Evolutionary conservation across 1,140 invertebrate genomes (phyloP).

Genomic region (Hypothenemus hampei): DNA sequence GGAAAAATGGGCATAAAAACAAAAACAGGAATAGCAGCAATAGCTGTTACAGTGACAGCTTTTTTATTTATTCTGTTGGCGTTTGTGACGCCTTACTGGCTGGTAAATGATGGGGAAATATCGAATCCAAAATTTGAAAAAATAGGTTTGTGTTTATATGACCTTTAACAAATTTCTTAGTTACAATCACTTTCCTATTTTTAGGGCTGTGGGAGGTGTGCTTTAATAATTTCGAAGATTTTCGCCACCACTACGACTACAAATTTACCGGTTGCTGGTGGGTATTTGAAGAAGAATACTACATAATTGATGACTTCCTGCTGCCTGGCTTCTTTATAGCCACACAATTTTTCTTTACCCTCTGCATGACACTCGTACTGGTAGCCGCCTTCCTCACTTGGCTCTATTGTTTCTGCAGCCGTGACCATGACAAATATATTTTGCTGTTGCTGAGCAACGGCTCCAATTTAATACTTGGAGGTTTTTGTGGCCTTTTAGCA

Average conservation of each 20-base stretch:
- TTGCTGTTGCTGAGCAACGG: conserved; percentile 67
- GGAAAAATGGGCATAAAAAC: conserved; percentile 53
- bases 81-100: conserved; percentile 90
- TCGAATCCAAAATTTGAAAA: conserved; percentile 73
- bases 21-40: conserved; percentile 65
- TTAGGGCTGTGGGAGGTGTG: conserved; percentile 91
- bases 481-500: conserved; percentile 70
- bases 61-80: conserved; percentile 77
- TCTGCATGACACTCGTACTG: conserved; percentile 73
- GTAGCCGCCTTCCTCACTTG: conserved; percentile 66
- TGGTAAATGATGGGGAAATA: conserved; percentile 79
- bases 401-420: conserved; percentile 69
- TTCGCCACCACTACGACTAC: conserved; percentile 73
- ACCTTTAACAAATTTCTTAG: not conserved
- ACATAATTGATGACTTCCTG: conserved; percentile 79
- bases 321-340: conserved; percentile 86
- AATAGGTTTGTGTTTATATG: conserved; percentile 58
- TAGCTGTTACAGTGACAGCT: conserved; percentile 59
- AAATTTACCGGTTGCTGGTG: conserved; percentile 81
- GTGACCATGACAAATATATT: conserved; percentile 72
- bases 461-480: conserved; percentile 63
- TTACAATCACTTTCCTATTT: conserved; percentile 35
- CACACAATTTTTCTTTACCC: conserved; percentile 87
- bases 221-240: conserved; percentile 77
- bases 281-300: conserved; percentile 91